A percentile compares a stretch with the other conserved stretches of the same genome.
Evolutionary conservation across 2,113 vertebrate species (phyloP).

Genomic region (Danionella cerebrum): DNA sequence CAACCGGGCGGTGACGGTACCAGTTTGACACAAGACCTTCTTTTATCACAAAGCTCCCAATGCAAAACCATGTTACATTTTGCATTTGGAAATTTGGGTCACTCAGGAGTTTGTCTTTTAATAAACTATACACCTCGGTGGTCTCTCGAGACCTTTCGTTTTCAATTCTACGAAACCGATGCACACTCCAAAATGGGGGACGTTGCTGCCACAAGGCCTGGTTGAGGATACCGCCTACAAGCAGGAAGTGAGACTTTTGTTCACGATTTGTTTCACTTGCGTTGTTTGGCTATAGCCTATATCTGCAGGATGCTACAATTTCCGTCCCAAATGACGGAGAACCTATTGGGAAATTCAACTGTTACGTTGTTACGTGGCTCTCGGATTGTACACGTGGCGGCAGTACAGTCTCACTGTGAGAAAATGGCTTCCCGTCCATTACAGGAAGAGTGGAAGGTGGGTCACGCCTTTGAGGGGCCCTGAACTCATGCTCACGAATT

Average conservation of each 20-base stretch:
- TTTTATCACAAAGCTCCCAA: too few relatives aligned
- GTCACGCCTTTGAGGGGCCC: background rate
- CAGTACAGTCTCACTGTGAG: conserved; percentile 13
- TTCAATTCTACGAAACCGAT: conserved; percentile 1
- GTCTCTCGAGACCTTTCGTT: too few relatives aligned
- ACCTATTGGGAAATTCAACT: background rate
- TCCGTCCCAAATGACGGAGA: background rate
- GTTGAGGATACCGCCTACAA: conserved; percentile 28
- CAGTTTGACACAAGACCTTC: too few relatives aligned
- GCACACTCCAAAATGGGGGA: conserved; percentile 35
- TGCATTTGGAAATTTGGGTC: too few relatives aligned
- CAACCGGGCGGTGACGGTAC: too few relatives aligned
- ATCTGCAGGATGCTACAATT: too few relatives aligned
- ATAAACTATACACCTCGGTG: too few relatives aligned
- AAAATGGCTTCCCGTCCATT: conserved; percentile 36
- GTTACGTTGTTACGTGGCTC: background rate
- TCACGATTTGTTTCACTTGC: too few relatives aligned
- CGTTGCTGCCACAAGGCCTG: conserved; percentile 30
- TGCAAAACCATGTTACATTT: too few relatives aligned
- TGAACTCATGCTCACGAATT: too few relatives aligned
- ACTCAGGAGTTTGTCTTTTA: too few relatives aligned
- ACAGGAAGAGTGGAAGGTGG: background rate
- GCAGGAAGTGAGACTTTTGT: conserved; percentile 40
- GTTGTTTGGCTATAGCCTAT: too few relatives aligned
- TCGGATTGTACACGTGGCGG: conserved; percentile 40